Base-by-base conservation (phyloP, 1,140 invertebrate species). In the Centruroides sculpturatus region DNA sequence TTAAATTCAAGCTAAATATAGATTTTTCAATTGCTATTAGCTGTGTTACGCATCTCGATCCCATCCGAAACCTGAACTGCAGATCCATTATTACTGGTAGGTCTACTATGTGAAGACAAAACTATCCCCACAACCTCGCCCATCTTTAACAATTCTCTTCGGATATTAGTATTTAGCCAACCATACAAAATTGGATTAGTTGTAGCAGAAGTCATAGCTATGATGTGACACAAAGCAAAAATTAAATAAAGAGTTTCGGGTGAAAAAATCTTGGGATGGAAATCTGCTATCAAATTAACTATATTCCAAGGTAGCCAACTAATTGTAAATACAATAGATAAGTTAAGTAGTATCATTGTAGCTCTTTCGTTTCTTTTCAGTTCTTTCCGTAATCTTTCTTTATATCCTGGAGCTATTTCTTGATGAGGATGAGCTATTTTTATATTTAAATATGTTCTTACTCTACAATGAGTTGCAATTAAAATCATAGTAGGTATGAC, bases 121-220 rank as follows among this genome's bases (percentile, higher is more conserved):
- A 41, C 41, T 6, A 41, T 41, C 3, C 41, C 41, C 41, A 41
- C 41, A 41, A 41, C 3, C 41, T 41, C 41, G 8, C 41, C 41
- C 41, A 41, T 8, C 41, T 41, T 41, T 8, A 41, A 6, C 35
- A 77, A 68, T 60, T 78, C 76, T 34, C 73, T 64, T 11, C 75
- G 62, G 23, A 79, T 72, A 64, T 77, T 78, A 7, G 75, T 77
- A 66, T 80, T 80, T 57, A 80, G 72, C 74, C 77, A 80, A 3
- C 78, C 78, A 69, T 81, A 81, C 52, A 81, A 70, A 23, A 81
- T 69, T 1, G 78, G 77, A 67, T 81, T 81, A 56, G 76, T 78
- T 36, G 74, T 71, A 3, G 78, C 75, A 3, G 79, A 78, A 11
- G 74, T 75, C 79, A 82, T 77, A 11, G 79, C 79, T n/a, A 79